Conservation (phyloP, 2,888 invertebrate genomes). For the Gymnocheta viridis region DNA sequence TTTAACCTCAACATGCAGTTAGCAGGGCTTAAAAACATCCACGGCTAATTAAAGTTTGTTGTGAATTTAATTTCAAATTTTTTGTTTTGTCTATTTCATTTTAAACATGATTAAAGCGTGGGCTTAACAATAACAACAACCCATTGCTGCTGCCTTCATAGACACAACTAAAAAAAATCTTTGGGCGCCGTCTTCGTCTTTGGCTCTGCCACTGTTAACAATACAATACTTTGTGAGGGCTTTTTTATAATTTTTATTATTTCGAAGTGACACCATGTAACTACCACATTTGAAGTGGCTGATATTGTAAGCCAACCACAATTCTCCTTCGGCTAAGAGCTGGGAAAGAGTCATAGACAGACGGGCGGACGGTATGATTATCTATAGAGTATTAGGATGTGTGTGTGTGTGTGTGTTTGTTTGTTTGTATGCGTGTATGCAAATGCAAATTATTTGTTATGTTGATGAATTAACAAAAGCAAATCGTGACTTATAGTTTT, state of each 20-base stretch:
- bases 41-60: conserved; percentile 67
- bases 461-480: conserved; percentile 73
- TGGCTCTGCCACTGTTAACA: conserved; percentile 42
- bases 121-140: conserved; percentile 53
- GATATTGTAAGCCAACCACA: conserved; percentile 24
- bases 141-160: background rate
- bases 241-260: conserved; percentile 56
- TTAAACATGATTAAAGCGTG: conserved; percentile 63
- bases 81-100: conserved; percentile 21
- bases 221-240: conserved; percentile 60
- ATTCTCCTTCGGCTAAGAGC: background rate
- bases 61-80: conserved; percentile 36
- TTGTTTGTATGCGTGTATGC: conserved; percentile 34
- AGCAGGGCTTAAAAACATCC: conserved; percentile 59
- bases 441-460: conserved; percentile 72
- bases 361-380: background rate
- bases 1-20: conserved; percentile 58
- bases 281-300: conserved; percentile 65
- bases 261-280: conserved; percentile 67
- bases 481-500: conserved; percentile 72
- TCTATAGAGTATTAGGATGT: background rate
- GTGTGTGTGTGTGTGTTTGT: background rate
- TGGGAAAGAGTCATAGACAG: conserved; percentile 32
- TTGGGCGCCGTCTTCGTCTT: conserved; percentile 64
- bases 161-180: conserved; percentile 3